Conservation (phyloP, 2,797 vertebrate species). For the Hoplostethus mediterraneus region DNA sequence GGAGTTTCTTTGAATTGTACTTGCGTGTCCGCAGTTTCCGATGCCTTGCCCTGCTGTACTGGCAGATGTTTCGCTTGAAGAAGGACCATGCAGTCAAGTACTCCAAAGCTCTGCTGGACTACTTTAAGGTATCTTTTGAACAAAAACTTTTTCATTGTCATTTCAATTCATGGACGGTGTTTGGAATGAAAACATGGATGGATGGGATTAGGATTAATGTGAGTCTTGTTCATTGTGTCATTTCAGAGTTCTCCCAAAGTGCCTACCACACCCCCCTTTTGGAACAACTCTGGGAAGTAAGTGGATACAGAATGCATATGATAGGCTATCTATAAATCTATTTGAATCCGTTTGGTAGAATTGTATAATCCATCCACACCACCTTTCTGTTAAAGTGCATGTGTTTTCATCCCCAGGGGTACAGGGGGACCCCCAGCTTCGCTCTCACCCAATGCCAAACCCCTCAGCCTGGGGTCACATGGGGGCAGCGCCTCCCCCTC, state of each 20-base stretch:
- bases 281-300: constrained; percentile 93
- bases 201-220: neutral
- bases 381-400: constrained; percentile 7
- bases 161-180: neutral
- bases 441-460: constrained; percentile 87
- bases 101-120: constrained; percentile 96
- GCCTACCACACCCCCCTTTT: constrained; percentile 86
- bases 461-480: constrained; percentile 86
- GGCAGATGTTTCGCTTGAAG: constrained; percentile 99
- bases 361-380: no score
- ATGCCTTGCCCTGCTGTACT: constrained; percentile 97
- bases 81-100: constrained; percentile 98
- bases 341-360: neutral
- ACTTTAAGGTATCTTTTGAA: constrained; percentile 91
- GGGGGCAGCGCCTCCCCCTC: constrained; percentile 85
- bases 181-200: neutral
- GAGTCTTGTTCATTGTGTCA: constrained; percentile 46
- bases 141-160: neutral
- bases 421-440: constrained; percentile 86
- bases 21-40: constrained; percentile 88
- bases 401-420: constrained; percentile 80
- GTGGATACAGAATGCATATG: constrained; percentile 55
- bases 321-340: neutral
- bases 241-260: constrained; percentile 94
- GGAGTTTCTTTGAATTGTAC: constrained; percentile 35